Conservation (phyloP, 2,113 vertebrate species). For the Nansenia antarctica region DNA sequence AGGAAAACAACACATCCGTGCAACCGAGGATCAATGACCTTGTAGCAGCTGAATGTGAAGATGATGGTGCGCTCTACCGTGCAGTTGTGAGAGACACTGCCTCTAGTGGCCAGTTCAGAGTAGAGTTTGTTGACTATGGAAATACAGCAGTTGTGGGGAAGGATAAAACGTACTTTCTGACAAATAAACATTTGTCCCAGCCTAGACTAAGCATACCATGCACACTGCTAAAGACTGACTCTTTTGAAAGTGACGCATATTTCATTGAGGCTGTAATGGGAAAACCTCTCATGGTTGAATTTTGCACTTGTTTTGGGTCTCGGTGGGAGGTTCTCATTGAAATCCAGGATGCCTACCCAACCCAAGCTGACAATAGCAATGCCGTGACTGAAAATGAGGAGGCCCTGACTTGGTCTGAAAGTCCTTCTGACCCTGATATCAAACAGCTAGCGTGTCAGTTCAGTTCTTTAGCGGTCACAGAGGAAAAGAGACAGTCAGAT, state of each 20-base stretch:
- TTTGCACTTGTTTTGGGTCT: slow-evolving; percentile 66
- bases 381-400: background rate
- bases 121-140: slow-evolving; percentile 91
- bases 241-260: slow-evolving; percentile 38
- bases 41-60: slow-evolving; percentile 69
- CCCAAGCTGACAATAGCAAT: background rate
- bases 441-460: background rate
- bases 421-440: background rate
- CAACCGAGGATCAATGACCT: slow-evolving; percentile 65
- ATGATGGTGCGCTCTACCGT: slow-evolving; percentile 78
- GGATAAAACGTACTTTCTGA: slow-evolving; percentile 72
- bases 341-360: slow-evolving; percentile 48
- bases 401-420: background rate
- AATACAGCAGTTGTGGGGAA: slow-evolving; percentile 68
- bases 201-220: slow-evolving; percentile 79
- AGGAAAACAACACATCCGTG: slow-evolving; percentile 19
- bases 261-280: slow-evolving; percentile 67
- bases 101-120: slow-evolving; percentile 51
- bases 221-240: slow-evolving; percentile 65
- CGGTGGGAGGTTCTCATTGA: slow-evolving; percentile 79
- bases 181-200: slow-evolving; percentile 65
- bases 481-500: background rate
- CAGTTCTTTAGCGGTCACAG: too few relatives aligned
- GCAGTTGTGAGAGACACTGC: slow-evolving; percentile 71
- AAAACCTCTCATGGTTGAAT: slow-evolving; percentile 75